Conservation (phyloP, 2,888 invertebrate species). For the Lepidochitona cinerea region DNA sequence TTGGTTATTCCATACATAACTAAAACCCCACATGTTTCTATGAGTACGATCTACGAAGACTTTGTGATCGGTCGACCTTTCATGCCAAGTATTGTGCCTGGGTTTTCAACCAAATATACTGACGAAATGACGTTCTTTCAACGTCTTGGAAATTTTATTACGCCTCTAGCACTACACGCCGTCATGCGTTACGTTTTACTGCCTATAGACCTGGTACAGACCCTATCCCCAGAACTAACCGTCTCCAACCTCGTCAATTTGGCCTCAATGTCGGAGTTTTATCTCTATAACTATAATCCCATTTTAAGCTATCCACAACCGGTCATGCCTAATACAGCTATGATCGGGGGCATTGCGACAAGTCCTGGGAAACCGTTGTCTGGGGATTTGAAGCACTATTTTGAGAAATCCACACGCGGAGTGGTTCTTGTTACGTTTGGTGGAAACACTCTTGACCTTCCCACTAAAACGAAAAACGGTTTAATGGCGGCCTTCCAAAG, state of each 20-base stretch:
- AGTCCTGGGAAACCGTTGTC: no score
- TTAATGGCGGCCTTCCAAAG: no score
- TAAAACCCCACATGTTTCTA: not conserved
- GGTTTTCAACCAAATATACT: not conserved
- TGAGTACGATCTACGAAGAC: not conserved
- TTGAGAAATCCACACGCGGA: no score
- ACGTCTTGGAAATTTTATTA: not conserved
- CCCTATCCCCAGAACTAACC: constrained; percentile 31
- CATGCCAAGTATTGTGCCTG: not conserved
- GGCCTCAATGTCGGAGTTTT: no score
- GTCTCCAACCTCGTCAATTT: constrained; percentile 3
- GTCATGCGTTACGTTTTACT: not conserved
- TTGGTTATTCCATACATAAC: not conserved
- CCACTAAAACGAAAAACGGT: no score
- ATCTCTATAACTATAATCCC: no score
- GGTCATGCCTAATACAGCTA: no score
- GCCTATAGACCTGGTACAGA: constrained; percentile 18
- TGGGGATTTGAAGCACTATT: no score
- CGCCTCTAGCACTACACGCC: not conserved
- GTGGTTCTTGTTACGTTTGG: no score
- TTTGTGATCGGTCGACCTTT: not conserved
- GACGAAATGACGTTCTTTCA: not conserved
- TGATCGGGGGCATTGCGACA: no score
- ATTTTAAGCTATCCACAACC: no score
- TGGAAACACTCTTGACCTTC: no score